Evolutionary conservation across 2,113 vertebrate genomes (phyloP).

Genomic region (Holacanthus passer): DNA sequence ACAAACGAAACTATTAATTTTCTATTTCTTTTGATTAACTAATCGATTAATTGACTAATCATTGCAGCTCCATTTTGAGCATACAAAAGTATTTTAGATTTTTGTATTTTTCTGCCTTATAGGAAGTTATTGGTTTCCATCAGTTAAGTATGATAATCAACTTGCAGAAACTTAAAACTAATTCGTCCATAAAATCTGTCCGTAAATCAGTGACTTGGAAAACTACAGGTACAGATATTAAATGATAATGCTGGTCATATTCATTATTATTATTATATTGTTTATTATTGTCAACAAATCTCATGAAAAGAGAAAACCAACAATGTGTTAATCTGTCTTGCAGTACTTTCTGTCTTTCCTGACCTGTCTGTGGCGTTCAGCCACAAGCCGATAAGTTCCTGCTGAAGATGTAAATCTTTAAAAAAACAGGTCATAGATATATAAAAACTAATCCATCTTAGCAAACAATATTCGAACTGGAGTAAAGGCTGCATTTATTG

Average conservation of each 20-base stretch:
- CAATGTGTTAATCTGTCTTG: background rate
- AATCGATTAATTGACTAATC: too few species aligned
- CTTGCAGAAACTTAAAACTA: background rate
- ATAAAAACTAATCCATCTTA: background rate
- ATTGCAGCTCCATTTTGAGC: too few species aligned
- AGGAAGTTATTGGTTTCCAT: background rate
- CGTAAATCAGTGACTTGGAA: background rate
- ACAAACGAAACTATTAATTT: too few species aligned
- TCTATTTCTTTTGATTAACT: too few species aligned
- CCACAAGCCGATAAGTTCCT: too few species aligned
- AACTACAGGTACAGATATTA: background rate
- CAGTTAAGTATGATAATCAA: background rate
- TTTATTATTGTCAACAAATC: conserved; percentile 7
- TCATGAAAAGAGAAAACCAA: background rate
- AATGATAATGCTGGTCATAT: background rate
- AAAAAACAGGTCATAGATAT: too few species aligned
- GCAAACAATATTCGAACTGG: background rate
- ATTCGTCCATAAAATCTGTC: too few species aligned
- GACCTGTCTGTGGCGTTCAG: background rate
- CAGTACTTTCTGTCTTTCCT: background rate
- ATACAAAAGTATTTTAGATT: background rate
- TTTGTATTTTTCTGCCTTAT: background rate
- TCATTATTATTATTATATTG: too few species aligned
- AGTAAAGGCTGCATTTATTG: background rate
- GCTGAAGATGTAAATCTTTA: background rate